Base-by-base conservation (phyloP, 1,140 invertebrate species). In the Teleogryllus occipitalis region DNA sequence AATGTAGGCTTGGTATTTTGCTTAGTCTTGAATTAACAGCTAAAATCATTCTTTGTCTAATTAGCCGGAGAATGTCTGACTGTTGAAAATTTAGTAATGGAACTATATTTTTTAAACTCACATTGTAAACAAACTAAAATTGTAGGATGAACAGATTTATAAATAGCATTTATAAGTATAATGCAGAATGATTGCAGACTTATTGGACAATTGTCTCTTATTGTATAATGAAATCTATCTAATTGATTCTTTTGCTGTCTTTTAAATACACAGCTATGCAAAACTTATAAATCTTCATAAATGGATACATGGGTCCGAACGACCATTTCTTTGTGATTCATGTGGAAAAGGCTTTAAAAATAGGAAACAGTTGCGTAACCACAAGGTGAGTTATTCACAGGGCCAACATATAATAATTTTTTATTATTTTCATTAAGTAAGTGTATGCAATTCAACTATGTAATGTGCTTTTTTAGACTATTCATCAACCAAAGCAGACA, bases 321-420 rank as follows among this genome's bases (percentile, higher is more conserved):
- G 90, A 81, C 86, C 87, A 10, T 93, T 89, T 83, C 85, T 89
- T 8, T 93, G 92, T 85, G 87, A 91, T 80, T 85, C 87, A 47
- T 95, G 94, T 84, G 88, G 88, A n/a, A 94, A 94, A 84, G 87
- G 89, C 6, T 95, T 95, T 84, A 94, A 94, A 84, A 94, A 92
- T 84, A 87, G 88, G 12, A 93, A 93, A 84, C 93, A 95, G 82
- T 85, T 94, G 76, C 87, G 90, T 47, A 92, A 92, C 82, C 92
- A 93, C 83, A 89, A 89, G 14, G 82, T 88, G 8, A 86, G 27
- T 8, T 27, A 18, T 8, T 76, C 5, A 39, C 10, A 15, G 46
- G 39, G 46, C 18, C 46, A 21, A 0, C 21, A n/a, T 65, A 65
- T 14, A 65, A 65, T 18, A 65, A 65, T 14, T 14, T 65, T 18